These are phyloP conservation scores for Lottia gigantea DNA, from an alignment of 2,888 invertebrate genomes.

Conservation along the genomic window DNA sequence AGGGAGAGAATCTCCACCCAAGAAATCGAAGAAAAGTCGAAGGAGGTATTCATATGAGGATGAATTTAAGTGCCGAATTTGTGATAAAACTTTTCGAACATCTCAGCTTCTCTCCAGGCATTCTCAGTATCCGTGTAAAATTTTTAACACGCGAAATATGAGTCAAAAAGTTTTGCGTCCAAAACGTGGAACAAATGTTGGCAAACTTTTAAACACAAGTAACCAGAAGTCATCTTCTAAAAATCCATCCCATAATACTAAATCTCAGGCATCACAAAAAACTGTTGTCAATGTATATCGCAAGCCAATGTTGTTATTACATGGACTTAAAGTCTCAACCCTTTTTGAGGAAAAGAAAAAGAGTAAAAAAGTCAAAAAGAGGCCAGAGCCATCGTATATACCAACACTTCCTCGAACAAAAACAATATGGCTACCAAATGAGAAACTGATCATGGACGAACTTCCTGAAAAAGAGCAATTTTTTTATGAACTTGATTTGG, in stretches of 20 bases:
- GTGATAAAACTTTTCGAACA: conserved; percentile 22
- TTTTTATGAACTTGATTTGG: conserved; percentile 26
- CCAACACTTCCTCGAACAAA: conserved; percentile 4
- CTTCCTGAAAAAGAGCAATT: conserved; percentile 28
- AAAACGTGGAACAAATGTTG: conserved; percentile 18
- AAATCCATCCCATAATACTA: neutral
- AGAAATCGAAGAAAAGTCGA: neutral
- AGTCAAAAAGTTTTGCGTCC: conserved; percentile 28
- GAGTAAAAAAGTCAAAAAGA: conserved; percentile 15
- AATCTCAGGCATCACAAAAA: conserved; percentile 1
- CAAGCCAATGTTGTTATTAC: conserved; percentile 22
- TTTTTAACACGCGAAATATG: conserved; percentile 24
- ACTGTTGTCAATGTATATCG: conserved; percentile 13
- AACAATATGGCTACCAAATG: conserved; percentile 20
- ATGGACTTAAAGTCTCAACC: conserved; percentile 15
- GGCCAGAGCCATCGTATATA: conserved; percentile 7
- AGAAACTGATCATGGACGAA: conserved; percentile 17
- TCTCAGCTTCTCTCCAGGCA: conserved; percentile 20
- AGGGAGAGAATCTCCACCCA: too few species aligned
- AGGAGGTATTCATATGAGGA: too few species aligned
- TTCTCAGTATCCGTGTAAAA: conserved; percentile 24
- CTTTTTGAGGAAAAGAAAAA: conserved; percentile 12
- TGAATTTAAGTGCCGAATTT: conserved; percentile 22
- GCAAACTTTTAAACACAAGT: conserved; percentile 15
- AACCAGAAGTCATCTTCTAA: conserved; percentile 7